Evolutionary conservation across 2,113 vertebrate species (phyloP).

Genomic region (Bubo bubo): DNA sequence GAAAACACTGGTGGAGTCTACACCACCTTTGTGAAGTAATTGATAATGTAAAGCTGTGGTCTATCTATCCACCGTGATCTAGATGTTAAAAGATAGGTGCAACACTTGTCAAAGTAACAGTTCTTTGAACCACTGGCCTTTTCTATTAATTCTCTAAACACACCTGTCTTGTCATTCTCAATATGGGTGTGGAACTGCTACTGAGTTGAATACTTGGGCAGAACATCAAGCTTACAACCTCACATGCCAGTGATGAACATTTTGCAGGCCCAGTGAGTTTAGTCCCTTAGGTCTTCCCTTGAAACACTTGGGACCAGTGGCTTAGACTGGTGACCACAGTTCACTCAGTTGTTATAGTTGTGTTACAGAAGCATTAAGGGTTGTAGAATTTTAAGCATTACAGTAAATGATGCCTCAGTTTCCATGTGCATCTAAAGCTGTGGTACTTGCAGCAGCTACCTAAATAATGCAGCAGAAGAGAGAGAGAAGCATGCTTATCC

Average conservation of each 20-base stretch:
- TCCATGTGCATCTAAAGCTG: background rate
- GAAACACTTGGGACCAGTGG: background rate
- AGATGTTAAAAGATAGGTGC: background rate
- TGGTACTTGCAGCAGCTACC: background rate
- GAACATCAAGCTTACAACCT: background rate
- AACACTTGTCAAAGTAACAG: background rate
- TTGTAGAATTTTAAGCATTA: background rate
- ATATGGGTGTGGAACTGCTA: background rate
- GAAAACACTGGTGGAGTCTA: background rate
- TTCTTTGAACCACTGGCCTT: background rate
- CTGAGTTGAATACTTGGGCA: background rate
- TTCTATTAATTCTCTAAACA: background rate
- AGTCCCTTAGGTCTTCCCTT: background rate
- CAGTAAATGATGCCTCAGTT: background rate
- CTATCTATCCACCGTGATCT: background rate
- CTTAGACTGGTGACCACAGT: background rate
- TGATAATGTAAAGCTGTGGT: background rate
- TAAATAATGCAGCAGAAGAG: background rate
- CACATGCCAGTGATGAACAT: background rate
- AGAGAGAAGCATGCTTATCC: background rate
- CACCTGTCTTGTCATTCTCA: background rate
- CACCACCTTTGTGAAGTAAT: background rate
- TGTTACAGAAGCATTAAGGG: fast-evolving
- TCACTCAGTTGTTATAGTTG: background rate
- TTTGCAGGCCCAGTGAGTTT: background rate